These are phyloP conservation scores for Hipparchia semele DNA, from an alignment of 2,888 invertebrate genomes.

Conservation along the genomic window DNA sequence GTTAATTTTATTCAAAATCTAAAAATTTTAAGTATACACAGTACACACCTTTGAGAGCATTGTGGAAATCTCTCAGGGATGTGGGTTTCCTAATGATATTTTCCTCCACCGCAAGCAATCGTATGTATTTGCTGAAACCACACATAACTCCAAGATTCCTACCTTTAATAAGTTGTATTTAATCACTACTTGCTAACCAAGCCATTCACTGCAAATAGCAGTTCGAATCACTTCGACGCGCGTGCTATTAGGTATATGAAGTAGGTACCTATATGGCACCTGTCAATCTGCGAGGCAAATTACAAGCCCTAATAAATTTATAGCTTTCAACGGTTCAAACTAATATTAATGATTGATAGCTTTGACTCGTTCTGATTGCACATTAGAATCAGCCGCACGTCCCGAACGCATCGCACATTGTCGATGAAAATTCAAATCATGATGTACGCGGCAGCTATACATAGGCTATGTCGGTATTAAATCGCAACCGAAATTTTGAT, in stretches of 20 bases:
- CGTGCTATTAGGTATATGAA: slow-evolving; percentile 15
- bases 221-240: slow-evolving; percentile 25
- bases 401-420: not conserved
- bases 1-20: no score
- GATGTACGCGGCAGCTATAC: no score
- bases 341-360: slow-evolving; percentile 54
- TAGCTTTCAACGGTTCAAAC: slow-evolving; percentile 28
- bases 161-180: not conserved
- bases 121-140: no score
- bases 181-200: not conserved
- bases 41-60: no score
- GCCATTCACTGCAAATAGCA: not conserved
- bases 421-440: no score
- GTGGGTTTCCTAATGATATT: no score
- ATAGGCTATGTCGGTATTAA: no score
- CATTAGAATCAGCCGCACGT: not conserved
- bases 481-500: no score
- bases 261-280: slow-evolving; percentile 8
- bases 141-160: no score
- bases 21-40: no score
- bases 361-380: slow-evolving; percentile 34
- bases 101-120: no score
- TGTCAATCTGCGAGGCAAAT: slow-evolving; percentile 26
- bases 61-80: no score
- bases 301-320: slow-evolving; percentile 34